Evolutionary conservation across 1,140 invertebrate species (phyloP).

Genomic region (Neuroterus valhalla): DNA sequence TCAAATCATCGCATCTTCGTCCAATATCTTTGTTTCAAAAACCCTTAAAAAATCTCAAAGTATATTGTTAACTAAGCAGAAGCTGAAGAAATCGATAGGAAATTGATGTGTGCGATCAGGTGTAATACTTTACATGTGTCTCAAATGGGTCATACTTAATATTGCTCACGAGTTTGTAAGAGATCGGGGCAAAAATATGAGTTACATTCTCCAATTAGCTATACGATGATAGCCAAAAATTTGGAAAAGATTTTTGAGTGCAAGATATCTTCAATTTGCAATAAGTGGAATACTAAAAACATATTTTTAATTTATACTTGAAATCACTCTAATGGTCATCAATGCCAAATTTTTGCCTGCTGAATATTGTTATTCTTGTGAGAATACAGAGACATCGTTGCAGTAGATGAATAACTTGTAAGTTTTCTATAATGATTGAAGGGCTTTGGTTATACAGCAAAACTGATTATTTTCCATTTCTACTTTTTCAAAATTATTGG

Average conservation of each 20-base stretch:
- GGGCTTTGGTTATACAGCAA: conserved; percentile 3
- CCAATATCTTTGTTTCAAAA: background rate
- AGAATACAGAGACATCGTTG: background rate
- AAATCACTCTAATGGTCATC: too few relatives aligned
- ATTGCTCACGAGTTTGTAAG: conserved; percentile 14
- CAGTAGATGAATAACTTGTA: background rate
- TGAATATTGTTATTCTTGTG: background rate
- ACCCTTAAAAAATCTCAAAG: background rate
- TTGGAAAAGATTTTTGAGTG: background rate
- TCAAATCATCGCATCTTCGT: too few relatives aligned
- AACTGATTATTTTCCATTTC: conserved; percentile 27
- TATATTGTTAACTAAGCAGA: conserved; percentile 9
- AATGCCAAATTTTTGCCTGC: background rate
- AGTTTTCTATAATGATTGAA: conserved; percentile 12
- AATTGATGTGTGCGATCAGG: conserved; percentile 11
- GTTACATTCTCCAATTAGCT: background rate
- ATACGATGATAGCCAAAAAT: background rate
- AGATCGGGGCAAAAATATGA: conserved; percentile 6
- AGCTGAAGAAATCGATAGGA: conserved; percentile 3
- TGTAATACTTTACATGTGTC: conserved; percentile 31
- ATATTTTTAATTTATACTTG: too few relatives aligned
- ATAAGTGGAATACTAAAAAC: too few relatives aligned
- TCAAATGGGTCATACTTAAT: conserved; percentile 27
- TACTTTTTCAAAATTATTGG: conserved; percentile 34
- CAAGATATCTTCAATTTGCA: too few relatives aligned